Conservation (phyloP, 2,888 invertebrate species). For the Malthinus seriepunctatus region DNA sequence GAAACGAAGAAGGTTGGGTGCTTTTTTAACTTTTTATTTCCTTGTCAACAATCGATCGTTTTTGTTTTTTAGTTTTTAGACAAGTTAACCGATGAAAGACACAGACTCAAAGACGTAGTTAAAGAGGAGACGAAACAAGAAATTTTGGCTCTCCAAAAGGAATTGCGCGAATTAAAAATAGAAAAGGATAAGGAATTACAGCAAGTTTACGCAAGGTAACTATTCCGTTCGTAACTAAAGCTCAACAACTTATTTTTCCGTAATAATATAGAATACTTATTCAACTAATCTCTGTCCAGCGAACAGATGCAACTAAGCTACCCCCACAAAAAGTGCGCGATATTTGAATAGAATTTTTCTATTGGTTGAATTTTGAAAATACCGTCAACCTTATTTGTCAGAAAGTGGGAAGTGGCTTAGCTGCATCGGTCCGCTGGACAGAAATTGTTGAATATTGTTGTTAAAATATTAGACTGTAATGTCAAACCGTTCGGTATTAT, state of each 20-base stretch:
- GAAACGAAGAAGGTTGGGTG: conserved; percentile 70
- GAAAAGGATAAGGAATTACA: conserved; percentile 76
- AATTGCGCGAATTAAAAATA: conserved; percentile 61
- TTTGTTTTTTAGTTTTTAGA: conserved; percentile 53
- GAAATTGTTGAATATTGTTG: too few relatives aligned
- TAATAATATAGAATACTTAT: neutral
- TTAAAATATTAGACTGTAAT: neutral
- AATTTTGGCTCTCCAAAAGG: conserved; percentile 64
- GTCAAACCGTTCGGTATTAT: too few relatives aligned
- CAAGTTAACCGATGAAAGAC: conserved; percentile 60
- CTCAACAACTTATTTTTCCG: neutral
- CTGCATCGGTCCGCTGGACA: too few relatives aligned
- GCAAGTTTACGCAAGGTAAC: conserved; percentile 76
- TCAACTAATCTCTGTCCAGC: too few relatives aligned
- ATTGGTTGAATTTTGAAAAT: too few relatives aligned
- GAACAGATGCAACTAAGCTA: too few relatives aligned
- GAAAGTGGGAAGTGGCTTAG: too few relatives aligned
- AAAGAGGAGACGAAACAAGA: conserved; percentile 66
- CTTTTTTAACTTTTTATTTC: too few relatives aligned
- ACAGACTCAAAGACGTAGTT: conserved; percentile 61
- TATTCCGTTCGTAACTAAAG: conserved; percentile 10
- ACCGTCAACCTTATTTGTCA: too few relatives aligned
- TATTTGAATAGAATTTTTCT: too few relatives aligned
- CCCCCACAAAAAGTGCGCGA: too few relatives aligned
- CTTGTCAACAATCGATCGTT: too few relatives aligned